Evolutionary conservation across 2,888 invertebrate species (phyloP), one percentile per base, ranked within the genome.

Genomic region (Gonocerus acuteangulatus): DNA sequence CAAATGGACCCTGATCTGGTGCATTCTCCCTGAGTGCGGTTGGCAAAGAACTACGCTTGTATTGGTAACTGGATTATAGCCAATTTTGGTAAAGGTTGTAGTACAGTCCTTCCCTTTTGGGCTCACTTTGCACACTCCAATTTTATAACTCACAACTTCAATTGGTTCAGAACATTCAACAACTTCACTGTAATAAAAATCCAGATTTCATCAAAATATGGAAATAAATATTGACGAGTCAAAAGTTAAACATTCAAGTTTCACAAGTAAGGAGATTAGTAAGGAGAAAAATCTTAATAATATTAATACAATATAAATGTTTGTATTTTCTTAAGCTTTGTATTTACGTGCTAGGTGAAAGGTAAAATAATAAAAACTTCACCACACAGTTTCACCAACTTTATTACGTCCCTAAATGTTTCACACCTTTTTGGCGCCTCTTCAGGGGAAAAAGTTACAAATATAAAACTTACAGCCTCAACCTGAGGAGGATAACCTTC

Each of bases 1-100:
- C 66, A 97, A 82, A 76, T 99, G 99, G 27, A 99, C 95, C 67
- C 99, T 82, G 69, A 99, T 99, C 78, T 99, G 99, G 75, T 99
- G 99, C 87, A 97, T 99, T 66, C 99, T 80, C 1, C 99, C 99
- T 1, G 97, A 97, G 72, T 89, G 86, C 1, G 97, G 97, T 72
- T 87, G 86, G 78, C 95, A 96, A 34, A 89, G 81, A 7, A 99
- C 95, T 23, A 96, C 89, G 72, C 96, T 96, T 0, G 92, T 89
- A 71, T 85, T 86, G 2, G 86, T 85, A 42, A 66, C 65, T 15
- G 69, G 69, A 75, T 95, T 92, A 77, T 81, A 93, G 27, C 90
- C 90, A 57, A 97, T 77, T 71, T 89, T 84, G 74, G 90, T 86
- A 80, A 97, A 99, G 66, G 86, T 84, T 0, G 96, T 97, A 9